Evolutionary conservation across 2,113 vertebrate genomes (phyloP).

Genomic region (Amblyornis subalaris): DNA sequence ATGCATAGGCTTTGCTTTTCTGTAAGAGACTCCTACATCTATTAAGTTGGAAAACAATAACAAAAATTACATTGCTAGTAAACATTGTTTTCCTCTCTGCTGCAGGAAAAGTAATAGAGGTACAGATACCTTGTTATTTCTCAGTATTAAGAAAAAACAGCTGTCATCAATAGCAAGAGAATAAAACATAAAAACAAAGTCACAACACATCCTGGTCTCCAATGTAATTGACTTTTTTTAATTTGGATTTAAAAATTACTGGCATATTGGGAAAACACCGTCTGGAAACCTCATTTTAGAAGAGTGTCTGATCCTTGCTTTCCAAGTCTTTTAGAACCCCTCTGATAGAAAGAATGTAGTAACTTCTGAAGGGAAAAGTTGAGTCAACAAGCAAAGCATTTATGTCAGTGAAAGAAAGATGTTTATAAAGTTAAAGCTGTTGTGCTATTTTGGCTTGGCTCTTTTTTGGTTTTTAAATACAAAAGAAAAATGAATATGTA

Average conservation of each 20-base stretch:
- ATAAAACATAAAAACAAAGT: background rate
- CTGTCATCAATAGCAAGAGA: background rate
- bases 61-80: background rate
- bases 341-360: background rate
- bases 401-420: background rate
- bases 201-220: background rate
- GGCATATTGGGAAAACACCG: background rate
- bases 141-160: background rate
- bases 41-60: background rate
- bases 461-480: background rate
- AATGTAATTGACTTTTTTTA: background rate
- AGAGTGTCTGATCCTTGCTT: background rate
- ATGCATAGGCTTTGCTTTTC: background rate
- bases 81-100: background rate
- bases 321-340: background rate
- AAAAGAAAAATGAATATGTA: background rate
- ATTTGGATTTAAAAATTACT: background rate
- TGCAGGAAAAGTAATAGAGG: background rate
- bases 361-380: background rate
- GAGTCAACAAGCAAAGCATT: background rate
- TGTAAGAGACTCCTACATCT: background rate
- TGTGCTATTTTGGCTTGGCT: background rate
- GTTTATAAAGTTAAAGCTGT: background rate
- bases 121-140: background rate
- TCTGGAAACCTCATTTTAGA: background rate